Evolutionary conservation across 2,888 invertebrate genomes (phyloP).

Genomic region (Caenorhabditis sp.): DNA sequence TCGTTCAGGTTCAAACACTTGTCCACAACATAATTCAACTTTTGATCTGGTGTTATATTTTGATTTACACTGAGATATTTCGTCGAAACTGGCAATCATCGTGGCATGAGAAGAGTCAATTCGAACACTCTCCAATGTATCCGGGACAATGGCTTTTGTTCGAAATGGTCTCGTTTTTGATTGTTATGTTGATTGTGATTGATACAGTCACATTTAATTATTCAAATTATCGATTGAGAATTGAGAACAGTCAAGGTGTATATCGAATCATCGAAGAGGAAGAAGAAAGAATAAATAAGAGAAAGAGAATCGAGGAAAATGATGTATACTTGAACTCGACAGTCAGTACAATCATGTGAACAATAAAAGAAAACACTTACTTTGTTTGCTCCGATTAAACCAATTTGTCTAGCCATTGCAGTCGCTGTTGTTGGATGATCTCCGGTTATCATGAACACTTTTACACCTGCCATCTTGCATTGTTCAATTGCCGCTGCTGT

Average conservation of each 20-base stretch:
- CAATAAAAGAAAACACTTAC: not conserved
- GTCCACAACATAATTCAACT: slow-evolving; percentile 19
- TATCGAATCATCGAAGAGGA: slow-evolving; percentile 25
- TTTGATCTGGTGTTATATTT: slow-evolving; percentile 11
- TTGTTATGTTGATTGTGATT: slow-evolving; percentile 15
- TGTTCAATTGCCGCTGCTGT: slow-evolving; percentile 66
- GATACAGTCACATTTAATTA: slow-evolving; percentile 15
- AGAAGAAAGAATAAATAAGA: not conserved
- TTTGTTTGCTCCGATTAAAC: slow-evolving; percentile 47
- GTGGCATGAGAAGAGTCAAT: not conserved
- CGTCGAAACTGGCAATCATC: slow-evolving; percentile 7
- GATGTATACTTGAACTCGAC: not conserved
- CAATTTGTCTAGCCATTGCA: slow-evolving; percentile 67
- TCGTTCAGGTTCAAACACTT: slow-evolving; percentile 24
- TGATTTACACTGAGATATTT: slow-evolving; percentile 15
- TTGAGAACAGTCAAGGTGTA: slow-evolving; percentile 29
- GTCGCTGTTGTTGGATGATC: slow-evolving; percentile 68
- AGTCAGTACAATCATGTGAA: not conserved
- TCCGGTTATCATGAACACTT: slow-evolving; percentile 68
- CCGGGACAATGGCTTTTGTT: slow-evolving; percentile 15
- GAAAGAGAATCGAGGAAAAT: not conserved
- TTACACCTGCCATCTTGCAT: slow-evolving; percentile 69
- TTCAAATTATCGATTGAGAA: slow-evolving; percentile 3
- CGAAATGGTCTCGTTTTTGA: slow-evolving; percentile 17
- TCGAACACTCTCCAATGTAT: slow-evolving; percentile 16